Evolutionary conservation across 2,888 invertebrate species (phyloP).

Genomic region (Nowickia ferox): DNA sequence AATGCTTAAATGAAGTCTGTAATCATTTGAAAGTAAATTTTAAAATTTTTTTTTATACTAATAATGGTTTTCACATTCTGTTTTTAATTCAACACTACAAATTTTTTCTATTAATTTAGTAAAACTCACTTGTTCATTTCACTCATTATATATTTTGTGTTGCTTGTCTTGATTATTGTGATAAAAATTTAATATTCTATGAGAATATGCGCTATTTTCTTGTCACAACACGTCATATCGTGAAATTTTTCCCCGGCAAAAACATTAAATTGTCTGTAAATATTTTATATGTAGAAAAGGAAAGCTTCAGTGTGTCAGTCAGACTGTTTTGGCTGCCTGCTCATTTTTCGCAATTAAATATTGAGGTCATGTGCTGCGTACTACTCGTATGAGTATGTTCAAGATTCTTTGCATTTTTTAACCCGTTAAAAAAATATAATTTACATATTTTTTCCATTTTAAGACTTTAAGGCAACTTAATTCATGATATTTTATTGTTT

Average conservation of each 20-base stretch:
- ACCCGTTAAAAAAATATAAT: constrained; percentile 25
- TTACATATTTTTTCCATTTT: constrained; percentile 17
- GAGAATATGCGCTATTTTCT: too few species aligned
- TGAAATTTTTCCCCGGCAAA: background rate
- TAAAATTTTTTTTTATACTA: too few species aligned
- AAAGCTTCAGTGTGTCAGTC: constrained; percentile 1
- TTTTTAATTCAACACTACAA: too few species aligned
- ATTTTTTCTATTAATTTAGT: too few species aligned
- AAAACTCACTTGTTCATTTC: too few species aligned
- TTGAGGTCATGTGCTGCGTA: constrained; percentile 59
- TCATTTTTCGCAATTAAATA: constrained; percentile 53
- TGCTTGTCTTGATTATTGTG: too few species aligned
- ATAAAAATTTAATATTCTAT: too few species aligned
- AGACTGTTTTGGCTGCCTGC: background rate
- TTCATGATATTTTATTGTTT: constrained; percentile 53
- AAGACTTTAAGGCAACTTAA: constrained; percentile 33
- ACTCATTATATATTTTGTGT: too few species aligned
- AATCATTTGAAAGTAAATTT: too few species aligned
- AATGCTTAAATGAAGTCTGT: too few species aligned
- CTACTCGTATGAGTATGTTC: constrained; percentile 3
- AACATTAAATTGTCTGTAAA: constrained; percentile 29
- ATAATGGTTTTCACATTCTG: too few species aligned
- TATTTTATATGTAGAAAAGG: constrained; percentile 26
- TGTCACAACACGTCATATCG: background rate
- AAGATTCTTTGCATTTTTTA: background rate